Evolutionary conservation across 2,113 vertebrate species (phyloP).

Genomic region (Stegastes partitus): DNA sequence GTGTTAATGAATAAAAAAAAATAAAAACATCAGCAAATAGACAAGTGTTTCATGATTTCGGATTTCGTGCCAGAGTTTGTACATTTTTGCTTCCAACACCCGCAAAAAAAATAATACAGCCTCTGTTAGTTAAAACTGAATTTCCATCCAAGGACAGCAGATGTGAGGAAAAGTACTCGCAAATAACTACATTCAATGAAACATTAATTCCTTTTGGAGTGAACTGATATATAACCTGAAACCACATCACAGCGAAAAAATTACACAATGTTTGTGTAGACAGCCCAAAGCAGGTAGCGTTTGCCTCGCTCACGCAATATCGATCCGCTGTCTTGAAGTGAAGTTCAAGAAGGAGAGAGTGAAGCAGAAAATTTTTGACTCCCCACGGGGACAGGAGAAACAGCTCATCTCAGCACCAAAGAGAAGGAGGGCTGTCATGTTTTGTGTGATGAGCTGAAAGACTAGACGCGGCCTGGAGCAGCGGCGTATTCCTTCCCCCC

Average conservation of each 20-base stretch:
- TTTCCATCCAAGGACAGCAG: constrained; percentile 41
- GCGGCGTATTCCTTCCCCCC: constrained; percentile 77
- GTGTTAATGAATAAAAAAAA: constrained; percentile 16
- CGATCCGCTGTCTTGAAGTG: constrained; percentile 79
- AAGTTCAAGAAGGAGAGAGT: constrained; percentile 78
- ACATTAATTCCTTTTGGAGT: constrained; percentile 49
- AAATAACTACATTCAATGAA: constrained; percentile 53
- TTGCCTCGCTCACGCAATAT: constrained; percentile 68
- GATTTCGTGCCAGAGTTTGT: not conserved
- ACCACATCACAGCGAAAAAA: constrained; percentile 60
- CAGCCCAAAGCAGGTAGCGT: constrained; percentile 72
- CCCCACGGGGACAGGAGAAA: constrained; percentile 76
- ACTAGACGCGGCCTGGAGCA: constrained; percentile 74
- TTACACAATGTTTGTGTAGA: constrained; percentile 72
- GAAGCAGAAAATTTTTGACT: constrained; percentile 74
- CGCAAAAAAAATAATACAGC: constrained; percentile 3
- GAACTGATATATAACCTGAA: constrained; percentile 58
- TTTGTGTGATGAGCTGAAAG: constrained; percentile 84
- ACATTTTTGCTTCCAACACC: not conserved
- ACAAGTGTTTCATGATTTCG: constrained; percentile 8
- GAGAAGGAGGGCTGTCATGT: constrained; percentile 86
- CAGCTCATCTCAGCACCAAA: constrained; percentile 81
- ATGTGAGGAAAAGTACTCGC: constrained; percentile 26
- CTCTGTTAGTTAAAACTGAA: constrained; percentile 16
- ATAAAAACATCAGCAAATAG: constrained; percentile 3